Evolutionary conservation across 30 jellyfish, hydroid and myxozoan genomes (phyloP).

Genomic region (Aurelia sp.): DNA sequence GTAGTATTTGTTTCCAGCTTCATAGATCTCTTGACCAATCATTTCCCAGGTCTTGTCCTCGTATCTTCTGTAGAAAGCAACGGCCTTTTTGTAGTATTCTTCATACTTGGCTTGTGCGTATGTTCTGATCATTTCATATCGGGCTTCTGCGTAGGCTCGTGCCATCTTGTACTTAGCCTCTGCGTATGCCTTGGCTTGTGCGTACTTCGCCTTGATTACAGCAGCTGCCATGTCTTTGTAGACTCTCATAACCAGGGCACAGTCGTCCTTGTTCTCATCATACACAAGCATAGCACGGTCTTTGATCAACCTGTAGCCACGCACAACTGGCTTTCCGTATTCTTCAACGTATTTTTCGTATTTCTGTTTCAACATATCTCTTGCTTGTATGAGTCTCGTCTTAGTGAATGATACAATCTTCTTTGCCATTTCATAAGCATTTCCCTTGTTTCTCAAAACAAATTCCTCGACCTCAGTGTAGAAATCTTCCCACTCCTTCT

Average conservation of each 20-base stretch:
- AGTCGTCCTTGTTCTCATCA: slow-evolving; percentile 72
- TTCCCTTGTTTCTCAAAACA: slow-evolving; percentile 47
- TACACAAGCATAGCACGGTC: slow-evolving; percentile 73
- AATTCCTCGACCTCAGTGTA: slow-evolving; percentile 68
- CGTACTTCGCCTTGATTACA: slow-evolving; percentile 37
- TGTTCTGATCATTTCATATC: slow-evolving; percentile 29
- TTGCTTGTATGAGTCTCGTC: slow-evolving; percentile 9
- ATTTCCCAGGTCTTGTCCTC: slow-evolving; percentile 96
- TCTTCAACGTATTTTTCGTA: slow-evolving; percentile 14
- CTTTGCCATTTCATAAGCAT: slow-evolving; percentile 27
- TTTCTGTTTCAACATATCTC: slow-evolving; percentile 21
- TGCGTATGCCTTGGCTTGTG: slow-evolving; percentile 33
- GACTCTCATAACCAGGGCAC: slow-evolving; percentile 58
- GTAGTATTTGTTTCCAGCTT: slow-evolving; percentile 59
- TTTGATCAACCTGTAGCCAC: slow-evolving; percentile 2
- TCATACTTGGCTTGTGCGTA: slow-evolving; percentile 40
- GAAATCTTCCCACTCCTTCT: slow-evolving; percentile 85
- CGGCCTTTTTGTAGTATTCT: slow-evolving; percentile 35
- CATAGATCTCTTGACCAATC: slow-evolving; percentile 65
- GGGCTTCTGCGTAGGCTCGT: slow-evolving; percentile 42
- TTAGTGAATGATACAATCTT: slow-evolving; percentile 21
- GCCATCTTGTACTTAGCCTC: slow-evolving; percentile 48
- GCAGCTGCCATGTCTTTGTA: slow-evolving; percentile 73
- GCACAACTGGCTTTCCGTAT: slow-evolving; percentile 62
- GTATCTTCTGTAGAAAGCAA: slow-evolving; percentile 69